Evolutionary conservation across 2,888 invertebrate genomes (phyloP).

Genomic region (Sepioteuthis lessoniana): DNA sequence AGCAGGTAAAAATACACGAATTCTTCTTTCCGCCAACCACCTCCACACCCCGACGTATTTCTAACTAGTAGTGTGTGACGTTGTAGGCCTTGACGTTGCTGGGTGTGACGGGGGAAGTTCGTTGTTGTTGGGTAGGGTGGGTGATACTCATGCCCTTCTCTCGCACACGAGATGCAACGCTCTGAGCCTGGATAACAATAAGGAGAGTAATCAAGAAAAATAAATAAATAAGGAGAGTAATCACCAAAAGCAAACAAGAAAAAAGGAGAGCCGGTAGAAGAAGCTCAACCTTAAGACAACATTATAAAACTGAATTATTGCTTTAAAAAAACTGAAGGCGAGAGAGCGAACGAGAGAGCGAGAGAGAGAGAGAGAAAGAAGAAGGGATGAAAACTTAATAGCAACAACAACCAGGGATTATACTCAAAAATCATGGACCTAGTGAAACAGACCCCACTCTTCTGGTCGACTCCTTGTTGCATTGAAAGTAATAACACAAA

Average conservation of each 20-base stretch:
- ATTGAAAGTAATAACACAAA: background rate
- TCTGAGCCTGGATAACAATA: background rate
- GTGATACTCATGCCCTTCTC: background rate
- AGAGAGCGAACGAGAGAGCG: too few relatives aligned
- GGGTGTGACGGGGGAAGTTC: background rate
- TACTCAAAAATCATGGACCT: background rate
- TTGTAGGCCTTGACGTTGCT: background rate
- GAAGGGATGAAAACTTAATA: background rate
- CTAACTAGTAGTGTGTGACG: conserved; percentile 11
- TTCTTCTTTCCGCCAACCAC: background rate
- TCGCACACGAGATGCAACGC: background rate
- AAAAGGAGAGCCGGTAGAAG: background rate
- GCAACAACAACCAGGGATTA: background rate
- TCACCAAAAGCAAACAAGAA: background rate
- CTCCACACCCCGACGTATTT: background rate
- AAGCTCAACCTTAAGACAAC: too few relatives aligned
- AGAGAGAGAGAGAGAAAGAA: background rate
- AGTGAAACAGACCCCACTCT: background rate
- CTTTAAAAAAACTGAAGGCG: background rate
- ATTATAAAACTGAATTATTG: background rate
- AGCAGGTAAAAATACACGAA: conserved; percentile 4
- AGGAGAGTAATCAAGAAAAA: background rate
- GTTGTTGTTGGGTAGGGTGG: background rate
- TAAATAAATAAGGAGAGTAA: background rate
- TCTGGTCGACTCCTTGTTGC: background rate